Percentiles rank a stretch among this genome's conserved stretches.
phyloP scores from a whole-genome alignment of 2,888 invertebrate species.

The Pilophorus perplexus region DNA sequence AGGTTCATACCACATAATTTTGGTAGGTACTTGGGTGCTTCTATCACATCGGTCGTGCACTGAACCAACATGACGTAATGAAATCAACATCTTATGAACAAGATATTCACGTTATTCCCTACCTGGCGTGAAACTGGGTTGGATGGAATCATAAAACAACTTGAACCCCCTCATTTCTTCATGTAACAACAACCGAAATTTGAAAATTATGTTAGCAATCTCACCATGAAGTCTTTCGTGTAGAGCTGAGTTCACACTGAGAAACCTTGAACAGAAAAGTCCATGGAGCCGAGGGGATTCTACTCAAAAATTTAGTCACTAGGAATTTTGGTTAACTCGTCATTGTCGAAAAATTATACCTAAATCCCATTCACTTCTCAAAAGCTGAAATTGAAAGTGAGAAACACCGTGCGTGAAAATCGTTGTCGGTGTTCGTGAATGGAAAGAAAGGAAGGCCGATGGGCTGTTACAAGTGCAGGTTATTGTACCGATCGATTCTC shows the following conservation, averaged over 20 bases:
- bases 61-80: no score
- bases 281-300: slow-evolving; percentile 1
- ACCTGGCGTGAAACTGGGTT: no score
- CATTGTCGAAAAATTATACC: background rate
- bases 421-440: slow-evolving; percentile 5
- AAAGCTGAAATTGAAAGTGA: no score
- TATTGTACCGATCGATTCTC: background rate
- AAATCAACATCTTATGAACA: no score
- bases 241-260: background rate
- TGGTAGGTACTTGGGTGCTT: no score
- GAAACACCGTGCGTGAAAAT: slow-evolving; percentile 5
- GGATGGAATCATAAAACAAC: no score
- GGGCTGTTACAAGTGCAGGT: background rate
- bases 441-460: background rate
- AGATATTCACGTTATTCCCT: background rate
- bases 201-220: background rate
- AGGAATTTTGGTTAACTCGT: background rate
- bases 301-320: background rate
- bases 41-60: no score
- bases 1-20: no score
- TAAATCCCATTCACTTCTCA: background rate
- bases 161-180: no score
- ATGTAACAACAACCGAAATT: no score
- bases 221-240: slow-evolving; percentile 7
- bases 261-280: background rate